Base-by-base conservation (phyloP, 1,140 invertebrate species). In the Drosophila insularis region DNA sequence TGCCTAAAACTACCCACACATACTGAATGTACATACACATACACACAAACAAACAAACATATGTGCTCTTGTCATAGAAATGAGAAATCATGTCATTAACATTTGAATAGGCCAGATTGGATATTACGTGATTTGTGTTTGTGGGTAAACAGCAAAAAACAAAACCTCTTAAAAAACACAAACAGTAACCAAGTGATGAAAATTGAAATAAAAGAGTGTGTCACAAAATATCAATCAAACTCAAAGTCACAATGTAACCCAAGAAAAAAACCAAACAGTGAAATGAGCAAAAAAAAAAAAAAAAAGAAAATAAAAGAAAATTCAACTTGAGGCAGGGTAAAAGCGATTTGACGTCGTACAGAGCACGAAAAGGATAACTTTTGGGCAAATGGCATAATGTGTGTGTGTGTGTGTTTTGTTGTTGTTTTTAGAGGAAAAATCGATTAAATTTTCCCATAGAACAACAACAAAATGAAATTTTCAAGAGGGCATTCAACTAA, bases 151-250 rank as follows among this genome's bases (percentile, higher is more conserved):
- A 54, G 10, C 35, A 69, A 63, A 62, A 35, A 62, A 39, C 19
- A 66, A 75, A 37, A 13, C 10, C 10, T 65, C 32, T 32, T 46
- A 2, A 0, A 27, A 56, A 58, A 63, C 39, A 40, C 35, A 35
- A 69, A 56, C 17, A 11, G 58, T 56, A 40, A 63, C 54, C 35
- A 11, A 46, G 62, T 75, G 72, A 58, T 59, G 75, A 75, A 79
- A 82, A 82, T 65, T 74, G 23, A 77, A 77, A 69, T 68, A 17
- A 73, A 74, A 40, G 43, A 71, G 62, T 66, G 65, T 67, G 74
- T 69, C 74, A 81, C 58, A 80, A 74, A 87, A 87, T 87, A 87
- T 86, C 81, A 87, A 86, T 87, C 59, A 61, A 61, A 61, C 59
- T 61, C 71, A 87, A 75, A 86, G 53, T 71, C 58, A 35, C 59